Evolutionary conservation across 2,113 vertebrate species (phyloP), one percentile per base, ranked within the genome.

Genomic region (Apeltes quadracus): DNA sequence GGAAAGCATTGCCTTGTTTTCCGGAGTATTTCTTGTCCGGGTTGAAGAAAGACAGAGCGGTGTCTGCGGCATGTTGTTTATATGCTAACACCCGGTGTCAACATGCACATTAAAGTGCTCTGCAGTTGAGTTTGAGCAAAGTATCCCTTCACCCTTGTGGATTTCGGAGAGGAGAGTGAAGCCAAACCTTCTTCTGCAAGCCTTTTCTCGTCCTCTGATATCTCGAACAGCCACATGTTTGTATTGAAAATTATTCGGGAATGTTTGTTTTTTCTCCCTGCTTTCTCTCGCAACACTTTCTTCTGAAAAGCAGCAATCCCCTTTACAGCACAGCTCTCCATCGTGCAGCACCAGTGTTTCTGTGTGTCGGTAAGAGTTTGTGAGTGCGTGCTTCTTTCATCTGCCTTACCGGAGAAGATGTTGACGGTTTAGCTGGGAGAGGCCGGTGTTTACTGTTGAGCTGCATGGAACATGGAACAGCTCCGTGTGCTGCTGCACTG

Each of bases 211-310:
- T 84, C 78, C 76, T 84, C 73, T 85, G 87, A 90, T 94, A 94
- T 94, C 93, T 93, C 85, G 67, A 87, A 83, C 82, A 81, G 81
- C 90, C 92, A 93, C 88, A 92, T 91, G 91, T 90, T 93, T 89
- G 79, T 84, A 91, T 91, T 87, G 83, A 83, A 88, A 90, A 90
- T 86, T 79, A 90, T 87, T 89, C 76, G 22, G 68, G 82, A 70
- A 85, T 79, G 44, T 20, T 77, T 72, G 78, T 72, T 69, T 77
- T 38, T 27, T 59, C 27, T 50, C 57, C 4, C 34, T 13, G 1
- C 20, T 4, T 50, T 79, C 43, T 70, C 70, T 84, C 55, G 71
- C 84, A 90, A 90, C 87, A 82, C 70, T 89, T 86, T 66, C 88
- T 89, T 91, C 86, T 93, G 83, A 89, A 91, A 92, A 88, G 84